These are phyloP conservation scores for Malthinus flaveolus DNA, from an alignment of 2,888 invertebrate genomes.

Conservation along the genomic window DNA sequence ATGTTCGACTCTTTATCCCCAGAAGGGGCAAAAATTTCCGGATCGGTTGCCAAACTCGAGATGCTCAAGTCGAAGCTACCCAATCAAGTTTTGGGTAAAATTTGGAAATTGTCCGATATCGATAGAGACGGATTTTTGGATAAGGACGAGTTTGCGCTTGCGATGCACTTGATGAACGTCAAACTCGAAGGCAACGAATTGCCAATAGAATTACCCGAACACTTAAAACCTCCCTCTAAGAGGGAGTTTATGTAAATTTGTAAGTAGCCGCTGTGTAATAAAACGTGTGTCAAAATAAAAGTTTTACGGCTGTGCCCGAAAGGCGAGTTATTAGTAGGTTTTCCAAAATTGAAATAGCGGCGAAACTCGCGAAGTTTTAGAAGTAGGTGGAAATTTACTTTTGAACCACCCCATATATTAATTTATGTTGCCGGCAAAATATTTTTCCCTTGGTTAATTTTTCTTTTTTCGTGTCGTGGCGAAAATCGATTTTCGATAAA, in stretches of 20 bases:
- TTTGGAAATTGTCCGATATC: conserved; percentile 96
- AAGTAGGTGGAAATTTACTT: no score
- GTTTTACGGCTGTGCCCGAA: no score
- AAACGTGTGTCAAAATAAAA: no score
- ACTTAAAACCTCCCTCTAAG: conserved; percentile 87
- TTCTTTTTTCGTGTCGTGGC: no score
- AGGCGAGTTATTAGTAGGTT: no score
- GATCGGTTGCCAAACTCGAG: conserved; percentile 87
- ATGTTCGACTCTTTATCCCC: conserved; percentile 80
- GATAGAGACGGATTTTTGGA: conserved; percentile 94
- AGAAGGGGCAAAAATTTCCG: conserved; percentile 89
- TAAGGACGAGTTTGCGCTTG: conserved; percentile 93
- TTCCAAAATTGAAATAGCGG: no score
- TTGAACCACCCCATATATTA: no score
- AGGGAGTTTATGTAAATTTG: conserved; percentile 45
- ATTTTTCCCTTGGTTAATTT: no score
- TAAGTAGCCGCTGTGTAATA: no score
- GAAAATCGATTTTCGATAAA: no score
- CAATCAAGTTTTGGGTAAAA: conserved; percentile 91
- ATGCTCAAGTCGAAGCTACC: conserved; percentile 97
- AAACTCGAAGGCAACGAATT: conserved; percentile 90
- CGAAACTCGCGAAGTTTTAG: no score
- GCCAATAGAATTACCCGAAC: conserved; percentile 81
- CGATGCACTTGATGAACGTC: conserved; percentile 91
- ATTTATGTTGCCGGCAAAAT: no score